Conservation (phyloP, 2,888 invertebrate species). For the Chrysodeixis includens region DNA sequence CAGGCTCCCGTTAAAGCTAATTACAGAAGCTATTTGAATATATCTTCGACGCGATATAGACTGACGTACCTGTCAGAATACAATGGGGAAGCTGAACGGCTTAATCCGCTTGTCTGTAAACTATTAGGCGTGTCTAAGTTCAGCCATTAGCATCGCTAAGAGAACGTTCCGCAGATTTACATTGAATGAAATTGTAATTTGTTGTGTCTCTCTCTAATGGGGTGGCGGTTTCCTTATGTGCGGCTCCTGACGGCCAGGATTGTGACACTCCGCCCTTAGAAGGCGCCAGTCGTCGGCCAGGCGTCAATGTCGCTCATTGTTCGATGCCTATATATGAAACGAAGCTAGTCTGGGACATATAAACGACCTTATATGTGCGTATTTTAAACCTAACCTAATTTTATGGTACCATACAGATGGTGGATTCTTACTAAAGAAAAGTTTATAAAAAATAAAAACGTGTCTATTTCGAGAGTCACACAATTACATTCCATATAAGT, state of each 20-base stretch:
- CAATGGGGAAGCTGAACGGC: conserved; percentile 74
- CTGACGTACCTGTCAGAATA: conserved; percentile 71
- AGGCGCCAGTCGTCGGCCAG: conserved; percentile 67
- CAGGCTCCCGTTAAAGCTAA: conserved; percentile 61
- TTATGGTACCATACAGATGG: conserved; percentile 28
- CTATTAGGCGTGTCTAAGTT: conserved; percentile 82
- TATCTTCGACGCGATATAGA: conserved; percentile 69
- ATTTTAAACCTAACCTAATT: conserved; percentile 33
- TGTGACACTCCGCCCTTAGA: conserved; percentile 70
- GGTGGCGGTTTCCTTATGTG: conserved; percentile 75
- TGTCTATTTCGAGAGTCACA: conserved; percentile 25
- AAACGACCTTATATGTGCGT: conserved; percentile 52
- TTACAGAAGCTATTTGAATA: conserved; percentile 68
- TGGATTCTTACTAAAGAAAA: conserved; percentile 10
- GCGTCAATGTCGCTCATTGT: conserved; percentile 80
- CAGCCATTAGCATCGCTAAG: conserved; percentile 76
- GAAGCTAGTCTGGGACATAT: conserved; percentile 60
- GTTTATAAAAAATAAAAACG: conserved; percentile 16
- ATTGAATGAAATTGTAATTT: conserved; percentile 88
- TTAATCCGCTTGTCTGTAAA: conserved; percentile 79
- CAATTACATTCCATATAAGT: conserved; percentile 15
- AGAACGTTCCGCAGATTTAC: conserved; percentile 78
- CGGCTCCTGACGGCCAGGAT: conserved; percentile 55
- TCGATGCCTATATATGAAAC: conserved; percentile 70
- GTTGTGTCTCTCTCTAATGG: conserved; percentile 72